phyloP scores from a whole-genome alignment of 2,797 vertebrate genomes.

The Pipistrellus pygmaeus region DNA sequence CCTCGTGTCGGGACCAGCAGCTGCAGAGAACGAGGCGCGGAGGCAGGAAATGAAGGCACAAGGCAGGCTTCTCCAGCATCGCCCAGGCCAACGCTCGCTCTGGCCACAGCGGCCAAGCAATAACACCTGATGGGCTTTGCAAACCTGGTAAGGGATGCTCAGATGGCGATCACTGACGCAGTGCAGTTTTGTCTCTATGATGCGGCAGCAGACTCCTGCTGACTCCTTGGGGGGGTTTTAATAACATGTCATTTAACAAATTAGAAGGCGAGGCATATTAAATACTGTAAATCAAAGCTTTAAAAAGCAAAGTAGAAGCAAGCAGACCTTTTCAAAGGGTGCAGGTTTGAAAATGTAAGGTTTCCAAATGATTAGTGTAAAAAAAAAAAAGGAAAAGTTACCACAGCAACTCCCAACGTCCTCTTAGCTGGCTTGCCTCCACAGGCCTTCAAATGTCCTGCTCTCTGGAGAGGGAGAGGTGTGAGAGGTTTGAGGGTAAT shows the following conservation, averaged over 20 bases:
- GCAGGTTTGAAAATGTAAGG: conserved; percentile 32
- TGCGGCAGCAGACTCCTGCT: background rate
- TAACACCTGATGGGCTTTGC: background rate
- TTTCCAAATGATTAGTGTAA: conserved; percentile 57
- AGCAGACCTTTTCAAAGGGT: conserved; percentile 41
- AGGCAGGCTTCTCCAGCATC: background rate
- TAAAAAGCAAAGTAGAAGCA: conserved; percentile 4
- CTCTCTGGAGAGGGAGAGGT: background rate
- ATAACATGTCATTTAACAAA: conserved; percentile 67
- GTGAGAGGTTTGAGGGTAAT: background rate
- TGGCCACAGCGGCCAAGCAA: background rate
- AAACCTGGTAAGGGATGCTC: background rate
- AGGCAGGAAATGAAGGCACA: background rate
- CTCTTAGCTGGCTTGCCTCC: background rate
- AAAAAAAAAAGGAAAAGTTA: background rate
- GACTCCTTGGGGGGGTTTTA: conserved; percentile 42
- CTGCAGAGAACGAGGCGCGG: background rate
- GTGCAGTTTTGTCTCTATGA: background rate
- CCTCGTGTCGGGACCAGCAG: background rate
- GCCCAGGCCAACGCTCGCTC: background rate
- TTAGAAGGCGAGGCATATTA: conserved; percentile 62
- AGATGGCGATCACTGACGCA: background rate
- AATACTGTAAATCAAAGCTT: conserved; percentile 50
- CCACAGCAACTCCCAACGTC: conserved; percentile 55
- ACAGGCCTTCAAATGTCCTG: background rate